Conservation (phyloP, 2,888 invertebrate species). For the Amphipyra tragopoginis region DNA sequence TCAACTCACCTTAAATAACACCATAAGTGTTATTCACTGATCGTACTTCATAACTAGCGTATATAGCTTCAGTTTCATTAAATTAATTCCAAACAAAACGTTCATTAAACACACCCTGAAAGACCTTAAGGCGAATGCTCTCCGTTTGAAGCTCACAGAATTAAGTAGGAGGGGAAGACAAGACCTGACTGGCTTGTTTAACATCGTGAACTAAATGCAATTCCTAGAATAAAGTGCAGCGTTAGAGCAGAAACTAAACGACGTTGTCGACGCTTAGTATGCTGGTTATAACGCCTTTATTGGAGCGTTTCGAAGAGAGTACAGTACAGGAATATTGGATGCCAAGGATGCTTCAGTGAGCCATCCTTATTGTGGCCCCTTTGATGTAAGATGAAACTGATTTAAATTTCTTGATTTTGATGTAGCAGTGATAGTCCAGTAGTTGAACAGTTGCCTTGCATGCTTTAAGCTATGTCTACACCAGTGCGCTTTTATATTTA, state of each 20-base stretch:
- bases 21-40: too few species aligned
- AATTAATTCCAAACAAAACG: background rate
- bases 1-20: too few species aligned
- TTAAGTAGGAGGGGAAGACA: slow-evolving; percentile 13
- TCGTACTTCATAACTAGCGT: too few species aligned
- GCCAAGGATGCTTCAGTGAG: background rate
- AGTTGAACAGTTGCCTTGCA: too few species aligned
- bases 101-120: background rate
- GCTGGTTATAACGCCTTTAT: slow-evolving; percentile 25
- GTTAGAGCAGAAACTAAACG: slow-evolving; percentile 34
- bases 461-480: too few species aligned
- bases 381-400: background rate
- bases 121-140: too few species aligned
- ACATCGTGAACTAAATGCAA: slow-evolving; percentile 31
- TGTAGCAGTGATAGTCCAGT: too few species aligned
- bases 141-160: background rate
- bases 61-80: background rate
- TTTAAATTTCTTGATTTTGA: background rate
- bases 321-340: slow-evolving; percentile 35
- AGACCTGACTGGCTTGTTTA: slow-evolving; percentile 40
- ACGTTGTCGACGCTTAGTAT: slow-evolving; percentile 36
- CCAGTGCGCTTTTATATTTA: too few species aligned
- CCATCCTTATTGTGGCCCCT: too few species aligned
- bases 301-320: slow-evolving; percentile 12
- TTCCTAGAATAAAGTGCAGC: slow-evolving; percentile 36